These are phyloP conservation scores for sheep (Ovis aries) DNA, from an alignment of 2,113 vertebrate genomes.

Conservation along the genomic window DNA sequence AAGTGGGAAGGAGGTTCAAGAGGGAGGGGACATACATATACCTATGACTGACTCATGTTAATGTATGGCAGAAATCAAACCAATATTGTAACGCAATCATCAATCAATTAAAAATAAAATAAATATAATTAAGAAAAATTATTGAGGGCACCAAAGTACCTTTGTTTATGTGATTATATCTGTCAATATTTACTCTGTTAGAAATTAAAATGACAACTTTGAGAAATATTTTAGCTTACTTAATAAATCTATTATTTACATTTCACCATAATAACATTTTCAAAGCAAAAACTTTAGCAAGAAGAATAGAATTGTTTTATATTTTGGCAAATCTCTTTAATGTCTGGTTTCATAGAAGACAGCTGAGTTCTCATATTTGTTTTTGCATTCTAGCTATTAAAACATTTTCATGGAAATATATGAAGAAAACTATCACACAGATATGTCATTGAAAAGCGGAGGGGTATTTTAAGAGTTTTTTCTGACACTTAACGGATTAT, in stretches of 20 bases:
- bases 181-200: background rate
- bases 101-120: background rate
- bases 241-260: background rate
- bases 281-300: background rate
- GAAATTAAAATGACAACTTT: background rate
- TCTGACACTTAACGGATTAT: background rate
- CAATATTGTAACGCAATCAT: background rate
- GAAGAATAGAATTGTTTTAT: conserved; percentile 14
- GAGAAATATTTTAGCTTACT: background rate
- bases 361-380: background rate
- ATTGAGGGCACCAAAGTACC: background rate
- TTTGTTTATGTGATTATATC: background rate
- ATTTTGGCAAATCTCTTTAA: background rate
- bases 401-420: background rate
- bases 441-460: background rate
- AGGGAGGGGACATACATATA: background rate
- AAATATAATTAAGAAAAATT: background rate
- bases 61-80: background rate
- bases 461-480: background rate
- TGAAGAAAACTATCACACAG: background rate
- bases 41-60: background rate
- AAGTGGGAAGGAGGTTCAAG: background rate
- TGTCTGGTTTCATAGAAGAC: background rate
- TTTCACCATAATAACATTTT: background rate
- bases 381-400: conserved; percentile 18